Percentiles rank a stretch among this genome's conserved stretches.
These are phyloP conservation scores for Rachycentron canadum DNA, from an alignment of 2,797 vertebrate species.

Conservation along the genomic window DNA sequence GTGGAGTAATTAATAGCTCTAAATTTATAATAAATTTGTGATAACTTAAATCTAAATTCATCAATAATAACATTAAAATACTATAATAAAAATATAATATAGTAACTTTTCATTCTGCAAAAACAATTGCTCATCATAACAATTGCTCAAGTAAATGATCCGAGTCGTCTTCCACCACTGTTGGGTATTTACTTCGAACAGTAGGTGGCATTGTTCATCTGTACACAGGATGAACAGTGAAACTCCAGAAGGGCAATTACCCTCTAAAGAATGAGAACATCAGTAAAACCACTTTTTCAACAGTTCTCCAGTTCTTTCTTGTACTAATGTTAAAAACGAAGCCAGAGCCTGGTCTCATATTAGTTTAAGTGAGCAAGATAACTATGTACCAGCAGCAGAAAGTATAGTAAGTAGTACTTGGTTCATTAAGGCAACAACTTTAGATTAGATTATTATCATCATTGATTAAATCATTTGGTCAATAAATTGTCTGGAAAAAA, in stretches of 20 bases:
- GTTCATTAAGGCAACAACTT: not conserved
- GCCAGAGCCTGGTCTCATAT: not conserved
- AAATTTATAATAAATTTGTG: too few species aligned
- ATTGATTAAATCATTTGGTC: not conserved
- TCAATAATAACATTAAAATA: not conserved
- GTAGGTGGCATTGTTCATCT: conserved; percentile 33
- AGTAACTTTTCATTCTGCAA: too few species aligned
- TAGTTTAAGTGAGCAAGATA: not conserved
- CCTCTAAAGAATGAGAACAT: not conserved
- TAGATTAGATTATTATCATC: not conserved
- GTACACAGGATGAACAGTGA: not conserved
- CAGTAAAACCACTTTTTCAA: not conserved
- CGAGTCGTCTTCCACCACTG: not conserved
- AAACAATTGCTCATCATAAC: too few species aligned
- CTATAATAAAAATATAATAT: not conserved
- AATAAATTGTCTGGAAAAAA: not conserved
- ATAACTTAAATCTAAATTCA: not conserved
- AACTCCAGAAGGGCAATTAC: not conserved
- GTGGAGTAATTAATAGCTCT: not conserved
- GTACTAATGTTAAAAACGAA: not conserved
- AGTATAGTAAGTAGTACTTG: not conserved
- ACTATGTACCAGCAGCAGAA: not conserved
- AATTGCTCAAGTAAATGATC: not conserved
- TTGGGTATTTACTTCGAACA: conserved; percentile 26
- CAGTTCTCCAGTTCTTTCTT: too few species aligned